phyloP scores from a whole-genome alignment of 2,888 invertebrate genomes.

The Andrena praecox region DNA sequence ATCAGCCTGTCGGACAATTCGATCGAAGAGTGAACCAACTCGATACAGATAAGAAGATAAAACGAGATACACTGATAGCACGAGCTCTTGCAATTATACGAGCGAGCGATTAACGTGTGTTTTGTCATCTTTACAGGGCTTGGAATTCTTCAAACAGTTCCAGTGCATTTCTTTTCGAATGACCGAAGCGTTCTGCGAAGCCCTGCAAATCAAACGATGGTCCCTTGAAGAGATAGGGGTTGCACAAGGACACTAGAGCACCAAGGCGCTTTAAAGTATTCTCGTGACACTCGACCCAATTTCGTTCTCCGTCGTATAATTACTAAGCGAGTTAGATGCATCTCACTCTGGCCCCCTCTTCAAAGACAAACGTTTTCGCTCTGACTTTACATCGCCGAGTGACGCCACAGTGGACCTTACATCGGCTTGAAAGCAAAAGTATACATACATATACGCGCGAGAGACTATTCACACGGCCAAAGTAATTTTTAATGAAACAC shows the following conservation, averaged over 20 bases:
- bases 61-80: neutral
- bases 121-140: neutral
- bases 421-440: neutral
- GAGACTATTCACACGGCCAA: neutral
- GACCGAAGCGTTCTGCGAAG: constrained; percentile 12
- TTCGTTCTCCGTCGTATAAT: constrained; percentile 44
- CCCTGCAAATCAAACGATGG: constrained; percentile 33
- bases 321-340: constrained; percentile 38
- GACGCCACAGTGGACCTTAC: neutral
- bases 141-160: neutral
- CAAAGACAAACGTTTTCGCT: neutral
- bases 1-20: neutral
- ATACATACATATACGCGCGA: neutral
- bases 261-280: constrained; percentile 56
- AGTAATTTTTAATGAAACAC: neutral
- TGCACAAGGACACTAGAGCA: constrained; percentile 52
- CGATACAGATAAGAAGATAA: constrained; percentile 4
- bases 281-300: constrained; percentile 67
- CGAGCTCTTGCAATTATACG: neutral
- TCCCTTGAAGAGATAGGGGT: constrained; percentile 38
- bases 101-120: neutral
- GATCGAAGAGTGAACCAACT: neutral
- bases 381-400: neutral
- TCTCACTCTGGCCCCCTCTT: neutral
- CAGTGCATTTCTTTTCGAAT: neutral